A percentile compares a stretch with the other conserved stretches of the same genome.
Conservation (phyloP, 2,797 vertebrate genomes). For the Ptychadena robeensis region DNA sequence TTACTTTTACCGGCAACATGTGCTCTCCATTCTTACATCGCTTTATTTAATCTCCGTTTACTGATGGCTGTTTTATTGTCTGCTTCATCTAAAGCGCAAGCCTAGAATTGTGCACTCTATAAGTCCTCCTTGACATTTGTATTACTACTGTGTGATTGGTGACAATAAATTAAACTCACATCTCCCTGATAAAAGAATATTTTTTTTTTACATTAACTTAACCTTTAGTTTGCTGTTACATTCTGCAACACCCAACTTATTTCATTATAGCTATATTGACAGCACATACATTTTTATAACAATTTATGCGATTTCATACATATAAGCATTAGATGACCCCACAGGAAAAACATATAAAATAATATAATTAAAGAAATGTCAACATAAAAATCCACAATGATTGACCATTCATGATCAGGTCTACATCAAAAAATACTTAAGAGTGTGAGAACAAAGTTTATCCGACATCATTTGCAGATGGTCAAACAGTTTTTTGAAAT, state of each 20-base stretch:
- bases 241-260: not conserved
- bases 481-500: too few relatives aligned
- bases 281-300: not conserved
- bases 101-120: not conserved
- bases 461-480: too few relatives aligned
- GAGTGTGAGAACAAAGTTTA: too few relatives aligned
- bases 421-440: too few relatives aligned
- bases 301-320: too few relatives aligned
- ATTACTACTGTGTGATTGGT: not conserved
- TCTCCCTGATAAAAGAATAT: not conserved
- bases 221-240: not conserved
- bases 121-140: not conserved
- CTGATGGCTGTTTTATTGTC: slow-evolving; percentile 21
- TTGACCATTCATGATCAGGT: too few relatives aligned
- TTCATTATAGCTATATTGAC: not conserved
- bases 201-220: not conserved
- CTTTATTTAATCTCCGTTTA: slow-evolving; percentile 36
- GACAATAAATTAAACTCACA: not conserved
- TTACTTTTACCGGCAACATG: slow-evolving; percentile 27
- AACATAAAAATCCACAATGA: too few relatives aligned
- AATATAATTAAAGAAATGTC: too few relatives aligned
- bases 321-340: not conserved
- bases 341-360: too few relatives aligned
- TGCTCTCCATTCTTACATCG: slow-evolving; percentile 10
- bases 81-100: slow-evolving; percentile 1